A percentile compares a stretch with the other conserved stretches of the same genome.
These are phyloP conservation scores for Cecidostiba fungosa DNA, from an alignment of 2,888 invertebrate genomes.

Conservation along the genomic window DNA sequence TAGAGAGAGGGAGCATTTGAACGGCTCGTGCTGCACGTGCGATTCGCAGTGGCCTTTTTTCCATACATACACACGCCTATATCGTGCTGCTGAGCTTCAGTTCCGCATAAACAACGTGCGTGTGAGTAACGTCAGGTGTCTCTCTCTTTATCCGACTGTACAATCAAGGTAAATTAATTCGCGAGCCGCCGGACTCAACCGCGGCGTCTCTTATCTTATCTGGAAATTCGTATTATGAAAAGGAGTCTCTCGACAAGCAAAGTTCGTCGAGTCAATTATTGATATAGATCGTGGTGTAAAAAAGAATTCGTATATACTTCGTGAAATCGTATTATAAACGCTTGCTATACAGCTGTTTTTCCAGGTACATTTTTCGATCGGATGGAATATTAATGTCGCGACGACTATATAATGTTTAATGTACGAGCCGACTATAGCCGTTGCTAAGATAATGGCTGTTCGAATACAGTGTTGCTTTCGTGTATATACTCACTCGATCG, in stretches of 20 bases:
- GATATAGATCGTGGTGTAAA: background rate
- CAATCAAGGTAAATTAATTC: constrained; percentile 15
- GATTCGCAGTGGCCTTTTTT: background rate
- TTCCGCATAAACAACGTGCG: constrained; percentile 1
- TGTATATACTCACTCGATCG: constrained; percentile 1
- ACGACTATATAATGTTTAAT: background rate
- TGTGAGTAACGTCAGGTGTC: constrained; percentile 9
- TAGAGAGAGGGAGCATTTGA: background rate
- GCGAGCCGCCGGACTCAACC: background rate
- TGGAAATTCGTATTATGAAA: background rate
- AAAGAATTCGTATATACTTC: background rate
- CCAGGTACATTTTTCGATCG: background rate
- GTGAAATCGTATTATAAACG: too few relatives aligned
- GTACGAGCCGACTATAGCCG: background rate
- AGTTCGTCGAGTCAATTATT: background rate
- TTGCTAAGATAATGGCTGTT: background rate
- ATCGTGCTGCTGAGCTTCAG: background rate
- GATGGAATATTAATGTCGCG: background rate
- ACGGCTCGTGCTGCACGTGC: constrained; percentile 28
- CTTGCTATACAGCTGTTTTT: too few relatives aligned
- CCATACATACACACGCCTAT: background rate
- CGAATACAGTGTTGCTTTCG: background rate
- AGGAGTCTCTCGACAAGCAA: background rate
- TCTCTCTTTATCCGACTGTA: constrained; percentile 8
- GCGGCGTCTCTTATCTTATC: background rate